Percentiles rank a stretch among this genome's conserved stretches.
Evolutionary conservation across 2,113 vertebrate genomes (phyloP).

Genomic region (Jacana jacana): DNA sequence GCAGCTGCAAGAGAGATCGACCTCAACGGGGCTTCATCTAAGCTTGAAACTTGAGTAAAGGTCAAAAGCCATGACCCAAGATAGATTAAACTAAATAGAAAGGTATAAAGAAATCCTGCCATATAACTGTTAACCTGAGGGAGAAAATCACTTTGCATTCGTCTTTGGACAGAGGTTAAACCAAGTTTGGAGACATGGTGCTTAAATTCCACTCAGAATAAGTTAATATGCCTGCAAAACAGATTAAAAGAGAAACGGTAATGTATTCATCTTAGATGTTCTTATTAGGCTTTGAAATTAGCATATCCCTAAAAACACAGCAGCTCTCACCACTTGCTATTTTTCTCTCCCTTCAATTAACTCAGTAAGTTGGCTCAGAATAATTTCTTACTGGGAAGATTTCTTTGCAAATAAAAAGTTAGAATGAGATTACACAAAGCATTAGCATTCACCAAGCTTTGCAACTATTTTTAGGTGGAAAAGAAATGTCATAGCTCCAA

Average conservation of each 20-base stretch:
- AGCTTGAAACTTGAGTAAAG: not conserved
- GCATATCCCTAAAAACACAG: not conserved
- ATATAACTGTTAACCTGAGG: not conserved
- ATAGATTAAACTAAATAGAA: constrained; percentile 1
- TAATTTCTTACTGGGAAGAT: not conserved
- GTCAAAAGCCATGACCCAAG: not conserved
- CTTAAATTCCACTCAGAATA: not conserved
- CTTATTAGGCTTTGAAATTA: not conserved
- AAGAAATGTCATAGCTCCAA: not conserved
- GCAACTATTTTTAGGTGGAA: not conserved
- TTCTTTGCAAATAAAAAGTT: not conserved
- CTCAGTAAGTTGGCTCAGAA: not conserved
- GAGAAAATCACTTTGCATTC: not conserved
- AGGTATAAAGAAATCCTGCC: not conserved
- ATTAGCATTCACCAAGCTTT: not conserved
- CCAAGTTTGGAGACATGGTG: not conserved
- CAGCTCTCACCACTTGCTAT: not conserved
- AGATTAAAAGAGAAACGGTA: not conserved
- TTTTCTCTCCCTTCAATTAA: not conserved
- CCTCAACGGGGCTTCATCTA: not conserved
- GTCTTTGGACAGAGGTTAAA: not conserved
- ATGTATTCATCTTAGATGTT: not conserved
- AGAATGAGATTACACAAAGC: not conserved
- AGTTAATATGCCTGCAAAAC: not conserved
- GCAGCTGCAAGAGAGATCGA: not conserved